Conservation (phyloP, 2,888 invertebrate genomes). For the Apotomis betuletana region DNA sequence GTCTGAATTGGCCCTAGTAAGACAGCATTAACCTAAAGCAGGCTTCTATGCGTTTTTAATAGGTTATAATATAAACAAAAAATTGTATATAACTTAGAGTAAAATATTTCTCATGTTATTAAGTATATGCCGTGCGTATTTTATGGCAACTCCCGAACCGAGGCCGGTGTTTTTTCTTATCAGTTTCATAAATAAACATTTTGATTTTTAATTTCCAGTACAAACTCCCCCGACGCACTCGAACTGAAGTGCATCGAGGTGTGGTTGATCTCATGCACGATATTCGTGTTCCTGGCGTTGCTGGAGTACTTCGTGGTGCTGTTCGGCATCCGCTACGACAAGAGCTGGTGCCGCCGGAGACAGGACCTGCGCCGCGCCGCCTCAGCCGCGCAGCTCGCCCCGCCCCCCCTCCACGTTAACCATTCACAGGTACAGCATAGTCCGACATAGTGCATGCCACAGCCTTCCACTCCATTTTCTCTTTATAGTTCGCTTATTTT, state of each 20-base stretch:
- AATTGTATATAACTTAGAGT: too few relatives aligned
- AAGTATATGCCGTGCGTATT: too few relatives aligned
- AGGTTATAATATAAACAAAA: too few relatives aligned
- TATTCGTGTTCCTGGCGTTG: slow-evolving; percentile 85
- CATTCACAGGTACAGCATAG: slow-evolving; percentile 68
- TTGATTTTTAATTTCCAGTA: slow-evolving; percentile 65
- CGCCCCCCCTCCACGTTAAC: slow-evolving; percentile 74
- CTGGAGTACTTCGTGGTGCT: slow-evolving; percentile 86
- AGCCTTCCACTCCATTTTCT: slow-evolving; percentile 37
- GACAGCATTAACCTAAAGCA: too few relatives aligned
- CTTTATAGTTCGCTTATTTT: slow-evolving; percentile 36
- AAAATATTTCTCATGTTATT: too few relatives aligned
- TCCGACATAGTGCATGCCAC: slow-evolving; percentile 22
- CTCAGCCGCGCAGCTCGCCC: slow-evolving; percentile 73
- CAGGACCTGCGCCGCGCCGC: slow-evolving; percentile 74
- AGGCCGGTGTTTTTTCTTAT: too few relatives aligned
- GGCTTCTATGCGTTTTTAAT: too few relatives aligned
- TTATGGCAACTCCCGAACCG: too few relatives aligned
- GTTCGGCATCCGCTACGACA: slow-evolving; percentile 86
- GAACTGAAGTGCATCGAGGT: slow-evolving; percentile 86
- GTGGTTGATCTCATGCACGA: slow-evolving; percentile 86
- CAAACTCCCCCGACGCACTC: slow-evolving; percentile 85
- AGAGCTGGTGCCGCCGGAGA: slow-evolving; percentile 83
- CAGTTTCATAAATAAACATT: not conserved
- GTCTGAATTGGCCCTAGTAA: too few relatives aligned